These are phyloP conservation scores for Scortum barcoo DNA, from an alignment of 2,113 vertebrate genomes.

Conservation along the genomic window DNA sequence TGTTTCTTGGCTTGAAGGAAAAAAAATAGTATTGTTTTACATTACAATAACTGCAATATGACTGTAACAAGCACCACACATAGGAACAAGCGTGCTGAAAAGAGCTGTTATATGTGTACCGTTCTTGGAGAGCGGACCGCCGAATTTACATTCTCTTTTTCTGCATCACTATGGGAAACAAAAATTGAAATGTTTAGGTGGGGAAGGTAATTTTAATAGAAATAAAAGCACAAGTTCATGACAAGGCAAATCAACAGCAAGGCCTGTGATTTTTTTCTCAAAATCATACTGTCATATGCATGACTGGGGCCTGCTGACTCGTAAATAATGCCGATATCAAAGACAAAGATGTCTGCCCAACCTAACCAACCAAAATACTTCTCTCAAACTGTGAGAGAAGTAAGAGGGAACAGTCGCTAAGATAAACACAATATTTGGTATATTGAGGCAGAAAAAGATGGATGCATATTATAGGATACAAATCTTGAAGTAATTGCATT, in stretches of 20 bases:
- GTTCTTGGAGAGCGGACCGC: conserved; percentile 66
- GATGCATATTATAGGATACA: background rate
- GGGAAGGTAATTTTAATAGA: background rate
- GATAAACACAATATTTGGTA: background rate
- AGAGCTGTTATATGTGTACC: conserved; percentile 57
- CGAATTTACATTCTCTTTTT: conserved; percentile 64
- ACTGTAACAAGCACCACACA: background rate
- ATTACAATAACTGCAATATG: background rate
- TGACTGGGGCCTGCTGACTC: conserved; percentile 34
- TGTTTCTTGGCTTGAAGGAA: conserved; percentile 87
- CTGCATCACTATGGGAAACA: conserved; percentile 50
- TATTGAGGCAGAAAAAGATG: background rate
- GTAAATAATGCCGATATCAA: conserved; percentile 25
- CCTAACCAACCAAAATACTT: background rate
- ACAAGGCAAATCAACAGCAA: background rate
- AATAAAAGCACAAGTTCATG: background rate
- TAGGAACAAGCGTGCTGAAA: background rate
- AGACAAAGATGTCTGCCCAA: background rate
- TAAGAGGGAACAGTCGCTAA: background rate
- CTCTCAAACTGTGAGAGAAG: background rate
- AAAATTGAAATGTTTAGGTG: background rate
- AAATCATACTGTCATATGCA: background rate
- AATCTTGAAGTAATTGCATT: background rate
- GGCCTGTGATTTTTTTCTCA: background rate
- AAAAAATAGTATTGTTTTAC: background rate